These are phyloP conservation scores for Drosophila pallidifrons DNA, from an alignment of 1,140 invertebrate genomes.

Conservation along the genomic window DNA sequence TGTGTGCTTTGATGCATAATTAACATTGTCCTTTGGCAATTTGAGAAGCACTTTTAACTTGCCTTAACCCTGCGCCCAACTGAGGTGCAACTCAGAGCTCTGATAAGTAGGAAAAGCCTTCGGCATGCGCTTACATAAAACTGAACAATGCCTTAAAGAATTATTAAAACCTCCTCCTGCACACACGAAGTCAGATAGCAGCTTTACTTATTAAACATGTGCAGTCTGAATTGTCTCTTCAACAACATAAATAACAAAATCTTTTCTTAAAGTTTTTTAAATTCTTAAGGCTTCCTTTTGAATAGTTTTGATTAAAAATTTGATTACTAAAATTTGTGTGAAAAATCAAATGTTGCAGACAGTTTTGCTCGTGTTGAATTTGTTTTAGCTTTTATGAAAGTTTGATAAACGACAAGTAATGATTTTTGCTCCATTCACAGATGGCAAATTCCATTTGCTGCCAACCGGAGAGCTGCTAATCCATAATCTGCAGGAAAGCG, in stretches of 20 bases:
- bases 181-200: constrained; percentile 3
- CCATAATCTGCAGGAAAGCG: constrained; percentile 90
- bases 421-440: constrained; percentile 85
- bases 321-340: too few species aligned
- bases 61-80: constrained; percentile 55
- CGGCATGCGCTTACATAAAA: constrained; percentile 21
- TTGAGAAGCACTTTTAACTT: constrained; percentile 71
- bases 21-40: constrained; percentile 83
- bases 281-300: background rate
- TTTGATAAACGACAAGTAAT: constrained; percentile 20
- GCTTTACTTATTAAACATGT: constrained; percentile 8
- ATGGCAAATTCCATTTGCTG: constrained; percentile 92
- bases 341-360: background rate
- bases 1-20: constrained; percentile 77
- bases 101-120: constrained; percentile 40
- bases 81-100: constrained; percentile 36
- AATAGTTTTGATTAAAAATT: background rate
- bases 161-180: constrained; percentile 1
- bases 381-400: constrained; percentile 1
- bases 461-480: constrained; percentile 93
- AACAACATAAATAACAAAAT: background rate
- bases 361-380: background rate
- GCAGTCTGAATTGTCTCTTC: background rate
- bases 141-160: constrained; percentile 5
- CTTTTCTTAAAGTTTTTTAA: background rate